A percentile compares a stretch with the other conserved stretches of the same genome.
These are phyloP conservation scores for Myotis planiceps DNA, from an alignment of 2,797 vertebrate genomes.

Conservation along the genomic window DNA sequence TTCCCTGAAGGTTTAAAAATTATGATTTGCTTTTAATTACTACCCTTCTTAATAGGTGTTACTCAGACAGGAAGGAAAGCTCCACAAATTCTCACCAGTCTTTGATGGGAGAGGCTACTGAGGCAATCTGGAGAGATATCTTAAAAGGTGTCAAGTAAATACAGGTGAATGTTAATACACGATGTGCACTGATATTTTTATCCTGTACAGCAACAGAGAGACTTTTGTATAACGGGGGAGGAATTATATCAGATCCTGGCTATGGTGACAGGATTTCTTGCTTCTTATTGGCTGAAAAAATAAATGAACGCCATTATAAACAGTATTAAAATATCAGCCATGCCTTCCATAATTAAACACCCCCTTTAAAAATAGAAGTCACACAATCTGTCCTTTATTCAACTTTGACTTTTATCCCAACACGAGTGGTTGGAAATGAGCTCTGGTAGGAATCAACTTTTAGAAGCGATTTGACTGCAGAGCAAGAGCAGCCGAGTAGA, in stretches of 20 bases:
- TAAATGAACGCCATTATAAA: slow-evolving; percentile 58
- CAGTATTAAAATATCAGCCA: slow-evolving; percentile 59
- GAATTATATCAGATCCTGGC: slow-evolving; percentile 57
- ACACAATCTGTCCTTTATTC: slow-evolving; percentile 30
- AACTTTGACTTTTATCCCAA: slow-evolving; percentile 26
- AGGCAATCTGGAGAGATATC: slow-evolving; percentile 36
- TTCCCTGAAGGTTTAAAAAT: slow-evolving; percentile 70
- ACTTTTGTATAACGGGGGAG: neutral
- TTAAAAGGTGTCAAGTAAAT: slow-evolving; percentile 51
- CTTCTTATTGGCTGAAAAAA: slow-evolving; percentile 46
- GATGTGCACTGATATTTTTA: neutral
- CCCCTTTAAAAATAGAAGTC: slow-evolving; percentile 59
- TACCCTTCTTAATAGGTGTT: slow-evolving; percentile 54
- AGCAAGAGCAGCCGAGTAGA: neutral
- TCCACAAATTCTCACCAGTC: slow-evolving; percentile 21
- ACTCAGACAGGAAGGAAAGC: slow-evolving; percentile 68
- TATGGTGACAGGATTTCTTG: slow-evolving; percentile 20
- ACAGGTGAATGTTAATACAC: slow-evolving; percentile 53
- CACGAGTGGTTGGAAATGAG: slow-evolving; percentile 4
- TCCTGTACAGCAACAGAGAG: slow-evolving; percentile 33
- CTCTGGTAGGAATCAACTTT: neutral
- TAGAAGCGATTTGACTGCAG: neutral
- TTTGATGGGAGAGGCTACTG: slow-evolving; percentile 56
- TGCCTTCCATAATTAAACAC: slow-evolving; percentile 58
- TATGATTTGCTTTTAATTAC: slow-evolving; percentile 74